These are phyloP conservation scores for Odocoileus hemionus DNA, from an alignment of 2,113 vertebrate genomes.

Conservation along the genomic window DNA sequence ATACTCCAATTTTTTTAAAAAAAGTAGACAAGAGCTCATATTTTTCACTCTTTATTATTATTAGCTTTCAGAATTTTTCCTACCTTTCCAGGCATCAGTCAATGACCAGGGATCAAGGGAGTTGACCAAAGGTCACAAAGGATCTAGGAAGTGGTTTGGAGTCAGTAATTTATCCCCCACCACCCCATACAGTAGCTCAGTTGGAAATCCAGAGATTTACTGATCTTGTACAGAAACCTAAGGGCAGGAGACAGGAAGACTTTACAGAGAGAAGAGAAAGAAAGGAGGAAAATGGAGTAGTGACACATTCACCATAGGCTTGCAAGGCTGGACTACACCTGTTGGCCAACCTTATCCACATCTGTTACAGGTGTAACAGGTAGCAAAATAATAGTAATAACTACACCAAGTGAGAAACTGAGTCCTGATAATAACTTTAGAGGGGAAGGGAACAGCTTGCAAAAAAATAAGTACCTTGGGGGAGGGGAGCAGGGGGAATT, in stretches of 20 bases:
- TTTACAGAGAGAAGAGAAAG: neutral
- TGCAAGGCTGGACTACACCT: neutral
- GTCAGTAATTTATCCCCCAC: neutral
- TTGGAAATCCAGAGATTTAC: slow-evolving; percentile 3
- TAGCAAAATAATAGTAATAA: neutral
- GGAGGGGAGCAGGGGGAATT: neutral
- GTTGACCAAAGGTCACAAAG: neutral
- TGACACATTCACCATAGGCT: neutral
- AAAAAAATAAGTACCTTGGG: neutral
- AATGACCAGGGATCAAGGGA: neutral
- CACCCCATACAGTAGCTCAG: neutral
- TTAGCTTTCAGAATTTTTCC: neutral
- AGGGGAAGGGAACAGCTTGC: neutral
- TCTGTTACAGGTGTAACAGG: neutral
- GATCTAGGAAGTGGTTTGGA: neutral
- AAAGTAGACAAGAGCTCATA: neutral
- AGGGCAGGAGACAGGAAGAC: neutral
- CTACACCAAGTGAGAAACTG: neutral
- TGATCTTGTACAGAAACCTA: neutral
- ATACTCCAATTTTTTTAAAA: neutral
- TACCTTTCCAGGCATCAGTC: neutral
- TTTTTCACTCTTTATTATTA: neutral
- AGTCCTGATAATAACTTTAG: neutral
- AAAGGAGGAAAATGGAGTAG: neutral
- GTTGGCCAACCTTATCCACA: neutral